Conservation (phyloP, 2,888 invertebrate genomes). For the Limnephilus lunatus region DNA sequence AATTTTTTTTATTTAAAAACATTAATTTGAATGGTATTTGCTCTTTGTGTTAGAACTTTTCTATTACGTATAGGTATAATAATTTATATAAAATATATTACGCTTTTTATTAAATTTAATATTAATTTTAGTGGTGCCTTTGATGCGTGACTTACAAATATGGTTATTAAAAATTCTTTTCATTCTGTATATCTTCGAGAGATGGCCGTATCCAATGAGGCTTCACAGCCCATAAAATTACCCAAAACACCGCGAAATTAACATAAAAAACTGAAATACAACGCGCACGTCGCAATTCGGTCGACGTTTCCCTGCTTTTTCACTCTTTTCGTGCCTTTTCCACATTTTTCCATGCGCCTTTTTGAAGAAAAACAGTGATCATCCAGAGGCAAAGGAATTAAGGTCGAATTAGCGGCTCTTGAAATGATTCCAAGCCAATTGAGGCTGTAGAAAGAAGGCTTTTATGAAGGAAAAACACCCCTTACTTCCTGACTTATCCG, state of each 20-base stretch:
- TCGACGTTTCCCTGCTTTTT: background rate
- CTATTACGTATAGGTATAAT: too few relatives aligned
- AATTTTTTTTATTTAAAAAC: too few relatives aligned
- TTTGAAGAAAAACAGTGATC: background rate
- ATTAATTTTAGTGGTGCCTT: background rate
- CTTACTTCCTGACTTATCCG: background rate
- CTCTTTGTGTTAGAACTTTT: too few relatives aligned
- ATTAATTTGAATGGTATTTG: too few relatives aligned
- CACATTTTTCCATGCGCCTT: background rate
- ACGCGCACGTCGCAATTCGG: background rate
- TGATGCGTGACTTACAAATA: background rate
- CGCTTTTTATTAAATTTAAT: too few relatives aligned
- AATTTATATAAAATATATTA: too few relatives aligned
- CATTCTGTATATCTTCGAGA: background rate
- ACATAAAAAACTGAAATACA: slow-evolving; percentile 19
- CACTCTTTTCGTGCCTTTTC: background rate
- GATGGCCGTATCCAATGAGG: background rate
- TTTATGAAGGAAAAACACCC: background rate
- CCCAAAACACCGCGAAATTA: slow-evolving; percentile 23
- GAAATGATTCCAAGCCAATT: background rate
- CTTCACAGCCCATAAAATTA: slow-evolving; percentile 15
- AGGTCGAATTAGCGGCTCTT: background rate
- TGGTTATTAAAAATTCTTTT: background rate
- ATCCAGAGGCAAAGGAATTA: background rate
- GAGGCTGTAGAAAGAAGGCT: background rate